Conservation (phyloP, 2,888 invertebrate genomes). For the Monochamus alternatus region DNA sequence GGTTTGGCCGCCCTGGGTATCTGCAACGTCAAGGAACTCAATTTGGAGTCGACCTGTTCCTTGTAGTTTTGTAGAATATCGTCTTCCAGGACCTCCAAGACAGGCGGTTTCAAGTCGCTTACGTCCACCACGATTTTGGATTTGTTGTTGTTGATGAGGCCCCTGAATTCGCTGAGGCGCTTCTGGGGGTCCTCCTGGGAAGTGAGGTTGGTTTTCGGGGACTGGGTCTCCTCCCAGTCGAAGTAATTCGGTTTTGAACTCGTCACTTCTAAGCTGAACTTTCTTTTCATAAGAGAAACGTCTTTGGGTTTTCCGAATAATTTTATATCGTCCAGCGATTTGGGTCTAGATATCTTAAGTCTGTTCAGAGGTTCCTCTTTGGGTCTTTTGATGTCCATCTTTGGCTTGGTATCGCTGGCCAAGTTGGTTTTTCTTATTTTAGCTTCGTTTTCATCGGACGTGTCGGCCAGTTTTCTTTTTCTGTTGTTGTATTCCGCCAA, state of each 20-base stretch:
- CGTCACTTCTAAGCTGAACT: conserved; percentile 42
- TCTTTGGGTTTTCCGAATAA: conserved; percentile 39
- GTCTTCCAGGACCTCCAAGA: conserved; percentile 46
- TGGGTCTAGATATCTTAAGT: conserved; percentile 40
- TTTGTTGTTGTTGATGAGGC: conserved; percentile 50
- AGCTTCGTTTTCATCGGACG: conserved; percentile 34
- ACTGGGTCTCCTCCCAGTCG: conserved; percentile 61
- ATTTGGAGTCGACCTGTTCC: conserved; percentile 62
- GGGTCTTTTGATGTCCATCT: not conserved
- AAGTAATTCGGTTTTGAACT: conserved; percentile 47
- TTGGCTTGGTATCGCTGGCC: not conserved
- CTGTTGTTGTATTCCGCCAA: conserved; percentile 61
- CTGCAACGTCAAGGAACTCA: conserved; percentile 62
- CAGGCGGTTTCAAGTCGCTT: conserved; percentile 51
- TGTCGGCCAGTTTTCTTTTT: conserved; percentile 53
- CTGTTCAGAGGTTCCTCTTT: conserved; percentile 20
- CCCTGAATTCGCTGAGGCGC: conserved; percentile 52
- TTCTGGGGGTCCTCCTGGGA: conserved; percentile 42
- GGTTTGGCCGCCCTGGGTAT: conserved; percentile 57
- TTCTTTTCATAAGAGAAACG: conserved; percentile 32
- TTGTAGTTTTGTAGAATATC: conserved; percentile 61
- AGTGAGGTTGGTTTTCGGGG: conserved; percentile 47
- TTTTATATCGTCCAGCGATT: conserved; percentile 50
- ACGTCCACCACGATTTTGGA: conserved; percentile 57
- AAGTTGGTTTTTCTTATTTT: conserved; percentile 32